Base-by-base conservation (phyloP, 2,113 vertebrate genomes). In the Crocuta crocuta region DNA sequence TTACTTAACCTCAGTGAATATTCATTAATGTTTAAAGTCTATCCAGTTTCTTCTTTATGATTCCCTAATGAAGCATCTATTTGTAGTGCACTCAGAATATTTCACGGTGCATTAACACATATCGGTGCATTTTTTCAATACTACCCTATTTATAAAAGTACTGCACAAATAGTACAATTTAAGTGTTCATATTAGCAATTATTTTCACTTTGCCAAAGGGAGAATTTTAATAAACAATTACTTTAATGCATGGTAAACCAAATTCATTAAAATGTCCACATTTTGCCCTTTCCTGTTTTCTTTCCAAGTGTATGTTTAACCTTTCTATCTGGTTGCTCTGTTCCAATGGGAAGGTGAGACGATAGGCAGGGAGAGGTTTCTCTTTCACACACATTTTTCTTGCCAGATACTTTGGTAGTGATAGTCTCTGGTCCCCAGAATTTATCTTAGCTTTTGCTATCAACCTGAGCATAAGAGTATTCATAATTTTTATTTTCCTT, bases 201-300 rank as follows among this genome's bases (percentile, higher is more conserved):
- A 58, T 89, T 93, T 97, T 86, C 23, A 65, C 26, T 89, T 94
- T 95, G 61, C 45, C 23, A 71, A 95, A 63, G 17, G 86, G 19
- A 80, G 96, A 96, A 85, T 88, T 96, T 96, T 15, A 53, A 91
- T 61, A 35, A 91, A 53, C 17, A 80, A 28, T 97, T 96, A 96
- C 24, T 53, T 89, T 74, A 88, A 76, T 55, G 87, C 26, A 33
- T 79, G 63, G 66, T 58, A 50, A 89, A 85, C 1, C 11, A 74
- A 86, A 66, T 92, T 94, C 26, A 43, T 39, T 89, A 31, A 31
- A 33, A 73, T 53, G 53, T 74, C 91, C 50, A 39, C 48, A 86
- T 21, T 84, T 84, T 89, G 16, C 15, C 26, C 61, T 39, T 96
- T 92, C 48, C 16, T 58, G 33, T 81, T 89, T 91, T 61, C 63